phyloP scores from a whole-genome alignment of 2,888 invertebrate species.

The Tipula unca region DNA sequence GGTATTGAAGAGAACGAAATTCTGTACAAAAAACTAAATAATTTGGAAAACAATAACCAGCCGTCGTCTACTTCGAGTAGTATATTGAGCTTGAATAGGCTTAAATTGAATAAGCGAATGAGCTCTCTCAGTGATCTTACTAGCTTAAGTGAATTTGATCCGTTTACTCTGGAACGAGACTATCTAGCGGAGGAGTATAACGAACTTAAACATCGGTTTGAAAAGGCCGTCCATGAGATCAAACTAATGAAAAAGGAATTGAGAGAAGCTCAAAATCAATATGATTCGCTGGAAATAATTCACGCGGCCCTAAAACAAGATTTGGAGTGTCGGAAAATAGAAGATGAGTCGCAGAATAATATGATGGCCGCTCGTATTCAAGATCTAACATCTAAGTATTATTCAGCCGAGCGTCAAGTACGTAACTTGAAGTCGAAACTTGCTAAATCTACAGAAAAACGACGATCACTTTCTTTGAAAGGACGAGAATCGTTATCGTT shows the following conservation, averaged over 20 bases:
- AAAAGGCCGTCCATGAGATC: conserved; percentile 76
- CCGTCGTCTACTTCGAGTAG: conserved; percentile 40
- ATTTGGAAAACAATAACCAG: conserved; percentile 47
- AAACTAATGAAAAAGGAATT: conserved; percentile 73
- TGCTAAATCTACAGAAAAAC: conserved; percentile 61
- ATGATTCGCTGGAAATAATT: conserved; percentile 71
- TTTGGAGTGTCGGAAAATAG: conserved; percentile 54
- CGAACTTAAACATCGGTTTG: conserved; percentile 66
- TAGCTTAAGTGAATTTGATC: conserved; percentile 67
- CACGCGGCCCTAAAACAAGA: conserved; percentile 67
- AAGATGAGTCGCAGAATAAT: conserved; percentile 61
- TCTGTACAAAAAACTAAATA: conserved; percentile 61
- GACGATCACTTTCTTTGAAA: conserved; percentile 74
- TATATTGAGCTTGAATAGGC: conserved; percentile 37
- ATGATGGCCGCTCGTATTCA: conserved; percentile 76
- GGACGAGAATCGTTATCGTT: conserved; percentile 72
- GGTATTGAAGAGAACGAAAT: conserved; percentile 71
- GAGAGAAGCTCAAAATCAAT: conserved; percentile 68
- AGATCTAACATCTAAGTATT: conserved; percentile 73
- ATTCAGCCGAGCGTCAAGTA: conserved; percentile 72
- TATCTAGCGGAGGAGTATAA: conserved; percentile 72
- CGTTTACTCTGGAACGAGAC: conserved; percentile 64
- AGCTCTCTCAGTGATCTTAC: conserved; percentile 75
- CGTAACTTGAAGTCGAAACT: conserved; percentile 70
- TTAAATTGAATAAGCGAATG: conserved; percentile 47